These are phyloP conservation scores for Drosophila formosana DNA, from an alignment of 2,888 invertebrate species.

Conservation along the genomic window DNA sequence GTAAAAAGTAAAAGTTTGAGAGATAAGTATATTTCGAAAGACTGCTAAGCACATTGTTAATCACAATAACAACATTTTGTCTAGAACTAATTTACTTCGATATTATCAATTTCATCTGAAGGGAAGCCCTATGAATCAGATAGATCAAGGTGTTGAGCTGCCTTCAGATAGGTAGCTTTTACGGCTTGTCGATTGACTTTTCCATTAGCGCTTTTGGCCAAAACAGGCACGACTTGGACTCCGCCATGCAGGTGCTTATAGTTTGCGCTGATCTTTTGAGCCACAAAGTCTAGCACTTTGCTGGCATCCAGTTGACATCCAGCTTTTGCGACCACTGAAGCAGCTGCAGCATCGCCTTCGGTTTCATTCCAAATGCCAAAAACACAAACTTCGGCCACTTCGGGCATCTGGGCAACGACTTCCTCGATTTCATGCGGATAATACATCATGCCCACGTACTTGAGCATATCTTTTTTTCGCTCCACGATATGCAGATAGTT, in stretches of 20 bases:
- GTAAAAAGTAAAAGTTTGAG: constrained; percentile 2
- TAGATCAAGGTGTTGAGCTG: not conserved
- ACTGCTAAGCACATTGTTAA: not conserved
- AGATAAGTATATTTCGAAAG: not conserved
- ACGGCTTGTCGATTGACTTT: constrained; percentile 71
- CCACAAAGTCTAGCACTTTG: constrained; percentile 52
- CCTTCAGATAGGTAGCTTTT: constrained; percentile 48
- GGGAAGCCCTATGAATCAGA: constrained; percentile 1
- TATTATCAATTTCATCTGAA: not conserved
- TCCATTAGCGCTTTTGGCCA: constrained; percentile 76
- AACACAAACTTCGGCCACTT: constrained; percentile 80
- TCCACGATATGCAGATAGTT: constrained; percentile 79
- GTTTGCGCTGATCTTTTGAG: constrained; percentile 42
- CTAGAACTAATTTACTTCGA: not conserved
- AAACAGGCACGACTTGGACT: constrained; percentile 64
- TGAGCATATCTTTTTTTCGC: constrained; percentile 81
- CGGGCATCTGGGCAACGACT: constrained; percentile 75
- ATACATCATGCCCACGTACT: constrained; percentile 79
- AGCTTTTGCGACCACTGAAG: constrained; percentile 69
- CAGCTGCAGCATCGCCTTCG: constrained; percentile 82
- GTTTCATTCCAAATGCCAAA: constrained; percentile 80
- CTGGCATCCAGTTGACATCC: constrained; percentile 57
- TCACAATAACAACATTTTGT: not conserved
- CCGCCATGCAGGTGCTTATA: constrained; percentile 77
- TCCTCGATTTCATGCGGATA: constrained; percentile 83